A percentile compares a stretch with the other conserved stretches of the same genome.
phyloP scores from a whole-genome alignment of 2,113 vertebrate genomes.

The human (Homo sapiens) region GRCh38 chr1:17804001-17804500 shows the following conservation, averaged over 20 bases:
- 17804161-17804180: neutral
- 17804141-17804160: neutral
- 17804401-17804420: neutral
- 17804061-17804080: neutral
- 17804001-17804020: neutral
- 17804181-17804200: neutral
- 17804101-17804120: neutral
- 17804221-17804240: neutral
- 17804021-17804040: neutral
- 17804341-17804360: neutral
- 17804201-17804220: neutral
- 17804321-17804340: neutral
- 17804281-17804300: no score
- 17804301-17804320: neutral
- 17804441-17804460: neutral
- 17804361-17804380: neutral
- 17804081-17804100: neutral
- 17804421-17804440: neutral
- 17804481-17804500: neutral
- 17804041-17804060: neutral
- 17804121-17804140: fast-evolving
- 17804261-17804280: neutral
- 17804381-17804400: neutral
- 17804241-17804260: neutral
- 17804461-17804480: neutral